Conservation (phyloP, 2,797 vertebrate species). For the Poeciliopsis gracilis region DNA sequence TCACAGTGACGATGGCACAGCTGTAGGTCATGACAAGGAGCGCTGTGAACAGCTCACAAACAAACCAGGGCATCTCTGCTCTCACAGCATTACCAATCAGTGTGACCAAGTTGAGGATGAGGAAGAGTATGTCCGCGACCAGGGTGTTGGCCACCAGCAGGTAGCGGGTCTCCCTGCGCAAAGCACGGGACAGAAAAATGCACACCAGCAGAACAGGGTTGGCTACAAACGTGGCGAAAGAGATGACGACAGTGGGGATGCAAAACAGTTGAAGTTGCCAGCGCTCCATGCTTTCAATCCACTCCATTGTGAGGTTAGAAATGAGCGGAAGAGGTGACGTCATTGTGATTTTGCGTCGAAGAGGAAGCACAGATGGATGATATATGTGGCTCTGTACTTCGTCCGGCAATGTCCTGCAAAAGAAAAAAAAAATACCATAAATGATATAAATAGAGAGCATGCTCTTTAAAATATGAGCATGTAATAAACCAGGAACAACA, state of each 20-base stretch:
- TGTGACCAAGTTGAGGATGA: slow-evolving; percentile 75
- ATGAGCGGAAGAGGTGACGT: neutral
- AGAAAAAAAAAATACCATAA: slow-evolving; percentile 13
- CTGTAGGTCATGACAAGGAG: slow-evolving; percentile 71
- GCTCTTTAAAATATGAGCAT: neutral
- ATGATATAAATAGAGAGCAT: neutral
- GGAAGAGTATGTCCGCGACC: slow-evolving; percentile 79
- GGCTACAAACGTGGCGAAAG: slow-evolving; percentile 71
- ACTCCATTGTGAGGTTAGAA: slow-evolving; percentile 61
- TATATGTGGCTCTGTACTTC: slow-evolving; percentile 17
- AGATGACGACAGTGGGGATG: slow-evolving; percentile 75
- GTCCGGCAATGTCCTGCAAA: slow-evolving; percentile 36
- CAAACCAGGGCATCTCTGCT: slow-evolving; percentile 49
- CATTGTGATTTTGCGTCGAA: slow-evolving; percentile 34
- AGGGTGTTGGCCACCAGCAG: slow-evolving; percentile 84
- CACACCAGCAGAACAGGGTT: slow-evolving; percentile 79
- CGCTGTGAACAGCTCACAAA: slow-evolving; percentile 76
- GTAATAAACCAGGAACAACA: neutral
- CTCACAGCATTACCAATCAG: slow-evolving; percentile 61
- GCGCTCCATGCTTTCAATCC: slow-evolving; percentile 55
- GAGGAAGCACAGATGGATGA: neutral
- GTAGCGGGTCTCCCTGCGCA: slow-evolving; percentile 83
- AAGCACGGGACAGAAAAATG: slow-evolving; percentile 68
- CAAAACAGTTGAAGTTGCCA: slow-evolving; percentile 73
- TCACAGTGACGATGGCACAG: slow-evolving; percentile 82